Conservation (phyloP, 2,113 vertebrate species). For the Hippocampus barbouri region DNA sequence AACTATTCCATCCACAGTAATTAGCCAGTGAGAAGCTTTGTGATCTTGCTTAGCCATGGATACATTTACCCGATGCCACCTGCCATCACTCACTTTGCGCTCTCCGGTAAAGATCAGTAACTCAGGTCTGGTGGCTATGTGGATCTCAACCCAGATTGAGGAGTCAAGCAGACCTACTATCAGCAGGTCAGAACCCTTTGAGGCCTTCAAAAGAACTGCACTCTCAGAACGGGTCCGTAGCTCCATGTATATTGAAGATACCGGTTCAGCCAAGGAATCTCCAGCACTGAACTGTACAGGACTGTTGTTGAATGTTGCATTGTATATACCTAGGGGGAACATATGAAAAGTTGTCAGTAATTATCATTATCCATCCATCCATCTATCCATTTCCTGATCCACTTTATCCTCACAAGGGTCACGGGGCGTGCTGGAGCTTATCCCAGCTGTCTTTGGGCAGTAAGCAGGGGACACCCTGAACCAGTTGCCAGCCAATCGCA, state of each 20-base stretch:
- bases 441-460: too few species aligned
- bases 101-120: slow-evolving; percentile 63
- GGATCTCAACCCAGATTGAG: slow-evolving; percentile 72
- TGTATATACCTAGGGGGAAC: slow-evolving; percentile 75
- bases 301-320: slow-evolving; percentile 78
- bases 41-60: slow-evolving; percentile 66
- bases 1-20: slow-evolving; percentile 72
- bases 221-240: slow-evolving; percentile 83
- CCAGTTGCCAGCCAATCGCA: too few species aligned
- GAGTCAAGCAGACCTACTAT: slow-evolving; percentile 78
- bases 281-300: slow-evolving; percentile 73
- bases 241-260: slow-evolving; percentile 76
- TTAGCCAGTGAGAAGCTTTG: slow-evolving; percentile 71
- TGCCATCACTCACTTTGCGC: slow-evolving; percentile 72
- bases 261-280: slow-evolving; percentile 54
- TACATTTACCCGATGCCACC: slow-evolving; percentile 80
- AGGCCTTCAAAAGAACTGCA: slow-evolving; percentile 75
- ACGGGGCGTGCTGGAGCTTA: too few species aligned
- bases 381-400: too few species aligned
- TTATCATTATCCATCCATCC: not conserved
- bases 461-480: too few species aligned
- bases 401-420: too few species aligned
- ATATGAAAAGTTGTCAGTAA: not conserved
- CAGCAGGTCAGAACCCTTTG: slow-evolving; percentile 67
- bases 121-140: slow-evolving; percentile 70